Evolutionary conservation across 2,797 vertebrate genomes (phyloP).

Genomic region (Muscicapa striata): DNA sequence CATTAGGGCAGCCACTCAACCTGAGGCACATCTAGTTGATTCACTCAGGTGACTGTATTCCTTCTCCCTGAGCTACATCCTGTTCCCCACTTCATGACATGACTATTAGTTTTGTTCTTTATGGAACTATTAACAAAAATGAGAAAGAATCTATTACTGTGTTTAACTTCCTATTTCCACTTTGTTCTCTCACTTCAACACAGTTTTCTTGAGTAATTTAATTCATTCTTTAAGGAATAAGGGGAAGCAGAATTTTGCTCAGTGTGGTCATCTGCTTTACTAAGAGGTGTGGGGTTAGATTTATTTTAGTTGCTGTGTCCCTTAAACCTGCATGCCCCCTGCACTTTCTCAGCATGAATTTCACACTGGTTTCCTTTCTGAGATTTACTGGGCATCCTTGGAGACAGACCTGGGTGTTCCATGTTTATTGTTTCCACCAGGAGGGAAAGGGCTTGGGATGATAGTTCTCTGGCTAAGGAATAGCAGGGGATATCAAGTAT

Average conservation of each 20-base stretch:
- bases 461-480: neutral
- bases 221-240: neutral
- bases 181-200: neutral
- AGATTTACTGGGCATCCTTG: neutral
- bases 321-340: neutral
- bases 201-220: neutral
- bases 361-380: neutral
- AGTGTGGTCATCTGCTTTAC: fast-evolving
- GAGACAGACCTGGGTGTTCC: neutral
- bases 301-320: neutral
- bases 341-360: neutral
- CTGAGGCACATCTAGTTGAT: neutral
- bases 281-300: neutral
- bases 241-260: neutral
- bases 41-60: neutral
- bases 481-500: neutral
- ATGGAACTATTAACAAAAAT: neutral
- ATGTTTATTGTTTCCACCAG: neutral
- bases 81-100: neutral
- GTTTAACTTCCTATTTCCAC: neutral
- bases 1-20: neutral
- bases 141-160: neutral
- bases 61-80: neutral
- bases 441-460: neutral
- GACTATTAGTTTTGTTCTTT: neutral